Conservation (phyloP, 35 echinoderm and acorn worm genomes). For the Apostichopus californicus region DNA sequence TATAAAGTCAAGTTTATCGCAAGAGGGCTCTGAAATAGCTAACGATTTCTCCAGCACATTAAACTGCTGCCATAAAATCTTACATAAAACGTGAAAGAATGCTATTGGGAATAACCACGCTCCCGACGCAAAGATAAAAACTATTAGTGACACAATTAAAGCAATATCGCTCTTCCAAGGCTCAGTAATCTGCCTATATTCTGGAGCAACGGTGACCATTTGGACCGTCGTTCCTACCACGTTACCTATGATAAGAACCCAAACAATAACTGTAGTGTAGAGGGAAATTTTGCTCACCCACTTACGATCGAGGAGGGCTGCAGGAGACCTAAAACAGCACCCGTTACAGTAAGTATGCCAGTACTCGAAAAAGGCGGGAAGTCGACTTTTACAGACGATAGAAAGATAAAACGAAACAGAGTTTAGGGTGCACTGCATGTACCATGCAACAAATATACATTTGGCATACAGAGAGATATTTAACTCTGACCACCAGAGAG, state of each 20-base stretch:
- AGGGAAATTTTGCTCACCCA: constrained; percentile 17
- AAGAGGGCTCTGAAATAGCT: not conserved
- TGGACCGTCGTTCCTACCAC: constrained; percentile 16
- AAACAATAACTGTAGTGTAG: not conserved
- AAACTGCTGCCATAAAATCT: not conserved
- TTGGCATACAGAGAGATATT: not conserved
- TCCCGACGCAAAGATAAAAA: not conserved
- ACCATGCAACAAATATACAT: not conserved
- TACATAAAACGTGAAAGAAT: not conserved
- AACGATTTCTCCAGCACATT: not conserved
- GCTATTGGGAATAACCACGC: not conserved
- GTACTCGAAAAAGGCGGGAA: constrained; percentile 1
- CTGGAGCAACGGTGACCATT: not conserved
- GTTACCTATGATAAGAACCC: constrained; percentile 14
- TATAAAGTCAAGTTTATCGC: constrained; percentile 10
- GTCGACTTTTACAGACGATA: constrained; percentile 2
- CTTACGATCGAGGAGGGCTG: not conserved
- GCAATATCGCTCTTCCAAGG: constrained; percentile 16
- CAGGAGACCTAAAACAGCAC: not conserved
- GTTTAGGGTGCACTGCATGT: not conserved
- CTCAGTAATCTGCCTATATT: constrained; percentile 1
- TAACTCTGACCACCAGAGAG: constrained; percentile 20
- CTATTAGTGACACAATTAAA: not conserved
- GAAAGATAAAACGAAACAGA: constrained; percentile 20
- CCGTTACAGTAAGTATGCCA: constrained; percentile 24